A percentile compares a stretch with the other conserved stretches of the same genome.
Conservation (phyloP, 2,888 invertebrate species). For the Xiphydria camelus region DNA sequence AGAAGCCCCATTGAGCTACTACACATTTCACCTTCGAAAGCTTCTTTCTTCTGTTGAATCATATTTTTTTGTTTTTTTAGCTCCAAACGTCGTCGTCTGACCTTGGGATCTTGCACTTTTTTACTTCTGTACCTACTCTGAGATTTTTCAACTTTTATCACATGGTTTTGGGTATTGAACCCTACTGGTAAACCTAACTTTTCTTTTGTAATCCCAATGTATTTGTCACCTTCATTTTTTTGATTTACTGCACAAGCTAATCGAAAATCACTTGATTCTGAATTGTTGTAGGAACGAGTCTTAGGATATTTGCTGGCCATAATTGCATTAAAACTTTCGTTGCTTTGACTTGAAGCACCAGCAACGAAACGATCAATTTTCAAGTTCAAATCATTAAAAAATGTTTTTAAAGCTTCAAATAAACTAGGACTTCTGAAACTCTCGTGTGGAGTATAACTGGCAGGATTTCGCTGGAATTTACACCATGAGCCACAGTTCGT, state of each 20-base stretch:
- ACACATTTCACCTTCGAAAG: conserved; percentile 7
- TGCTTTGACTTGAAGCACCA: conserved; percentile 20
- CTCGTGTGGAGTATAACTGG: no score
- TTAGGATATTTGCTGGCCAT: conserved; percentile 15
- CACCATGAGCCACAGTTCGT: conserved; percentile 10
- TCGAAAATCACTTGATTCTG: conserved; percentile 16
- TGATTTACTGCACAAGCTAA: conserved; percentile 18
- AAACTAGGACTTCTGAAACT: no score
- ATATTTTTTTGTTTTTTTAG: conserved; percentile 7
- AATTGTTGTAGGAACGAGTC: conserved; percentile 16
- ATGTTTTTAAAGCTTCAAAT: no score
- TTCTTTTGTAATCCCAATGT: conserved; percentile 2
- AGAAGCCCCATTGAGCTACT: conserved; percentile 5
- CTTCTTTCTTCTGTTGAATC: conserved; percentile 14
- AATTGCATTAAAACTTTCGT: conserved; percentile 20
- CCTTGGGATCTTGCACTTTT: conserved; percentile 3
- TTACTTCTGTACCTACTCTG: conserved; percentile 3
- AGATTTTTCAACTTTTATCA: conserved; percentile 1
- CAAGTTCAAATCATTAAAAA: conserved; percentile 3
- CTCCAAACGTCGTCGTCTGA: conserved; percentile 8
- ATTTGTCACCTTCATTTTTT: conserved; percentile 18
- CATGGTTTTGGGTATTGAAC: conserved; percentile 2
- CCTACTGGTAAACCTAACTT: conserved; percentile 12
- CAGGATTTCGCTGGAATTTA: no score
- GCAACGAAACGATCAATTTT: conserved; percentile 15